Base-by-base conservation (phyloP, 2,888 invertebrate species). In the Pegoplata infirma region DNA sequence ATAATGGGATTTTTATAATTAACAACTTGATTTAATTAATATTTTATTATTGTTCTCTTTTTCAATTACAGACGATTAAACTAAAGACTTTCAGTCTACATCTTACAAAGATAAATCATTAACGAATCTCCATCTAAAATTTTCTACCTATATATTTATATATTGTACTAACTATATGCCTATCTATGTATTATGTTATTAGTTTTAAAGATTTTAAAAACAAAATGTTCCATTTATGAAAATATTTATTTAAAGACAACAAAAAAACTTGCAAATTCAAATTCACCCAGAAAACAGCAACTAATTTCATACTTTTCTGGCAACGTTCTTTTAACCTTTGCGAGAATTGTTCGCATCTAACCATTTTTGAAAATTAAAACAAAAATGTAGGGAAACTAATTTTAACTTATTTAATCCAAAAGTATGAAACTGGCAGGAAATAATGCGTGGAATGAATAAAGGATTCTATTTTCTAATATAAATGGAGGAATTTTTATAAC, bases 101-200 rank as follows among this genome's bases (percentile, higher is more conserved):
- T 46, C 23, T 21, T 23, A 49, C 12, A 5, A 25, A 32, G 17
- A 49, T 46, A 10, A 59, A 44, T 8, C 5, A 19, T 6, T n/a
- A 14, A 66, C 16, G 55, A 66, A 66, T 66, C 66, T 66, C 66
- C 55, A 55, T 55, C 10, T 19, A 5, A 12, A 44, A 36, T 55
- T 53, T 66, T 36, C n/a, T 25, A 44, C 19, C 46, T 21, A 47
- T n/a, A n/a, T 59, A 32, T 46, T 21, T 40, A n/a, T n/a, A n/a
- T n/a, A n/a, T n/a, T n/a, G n/a, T n/a, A 21, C 14, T 17, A 5
- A 32, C 8, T 21, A 40, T 32, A 63, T 28, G 59, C 25, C 16
- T 46, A 25, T 44, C 16, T 16, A 59, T 44, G 44, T 25, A 46
- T 59, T 59, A 21, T 23, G 40, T 59, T 59, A 3, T 59, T 23